These are phyloP conservation scores for Rutpela maculata DNA, from an alignment of 2,888 invertebrate species.

Conservation along the genomic window DNA sequence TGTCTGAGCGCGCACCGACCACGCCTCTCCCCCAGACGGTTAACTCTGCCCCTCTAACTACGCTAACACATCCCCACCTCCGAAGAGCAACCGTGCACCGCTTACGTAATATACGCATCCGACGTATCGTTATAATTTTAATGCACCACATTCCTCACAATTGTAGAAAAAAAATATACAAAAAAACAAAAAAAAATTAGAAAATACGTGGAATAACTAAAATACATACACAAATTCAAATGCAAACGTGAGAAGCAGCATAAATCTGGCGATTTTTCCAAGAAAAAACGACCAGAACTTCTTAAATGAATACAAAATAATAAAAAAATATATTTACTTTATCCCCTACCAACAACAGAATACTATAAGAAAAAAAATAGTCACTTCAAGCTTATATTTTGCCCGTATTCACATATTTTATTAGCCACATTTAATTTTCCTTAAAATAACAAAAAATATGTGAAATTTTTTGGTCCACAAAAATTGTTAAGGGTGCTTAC, in stretches of 20 bases:
- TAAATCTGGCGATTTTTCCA: background rate
- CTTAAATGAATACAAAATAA: background rate
- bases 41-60: conserved; percentile 52
- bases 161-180: background rate
- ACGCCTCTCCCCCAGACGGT: conserved; percentile 72
- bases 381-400: too few species aligned
- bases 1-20: conserved; percentile 72
- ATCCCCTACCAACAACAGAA: background rate
- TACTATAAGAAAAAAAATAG: too few species aligned
- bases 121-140: conserved; percentile 4
- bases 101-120: conserved; percentile 55
- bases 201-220: background rate
- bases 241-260: too few species aligned
- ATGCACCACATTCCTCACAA: conserved; percentile 27
- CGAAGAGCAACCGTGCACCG: conserved; percentile 46
- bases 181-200: background rate
- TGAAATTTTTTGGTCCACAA: too few species aligned
- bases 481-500: too few species aligned
- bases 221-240: too few species aligned
- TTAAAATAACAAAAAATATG: too few species aligned
- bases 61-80: conserved; percentile 57
- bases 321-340: background rate
- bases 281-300: background rate
- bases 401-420: too few species aligned
- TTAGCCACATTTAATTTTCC: too few species aligned